These are phyloP conservation scores for Latrodectus elegans DNA, from an alignment of 2,888 invertebrate species.

Conservation along the genomic window DNA sequence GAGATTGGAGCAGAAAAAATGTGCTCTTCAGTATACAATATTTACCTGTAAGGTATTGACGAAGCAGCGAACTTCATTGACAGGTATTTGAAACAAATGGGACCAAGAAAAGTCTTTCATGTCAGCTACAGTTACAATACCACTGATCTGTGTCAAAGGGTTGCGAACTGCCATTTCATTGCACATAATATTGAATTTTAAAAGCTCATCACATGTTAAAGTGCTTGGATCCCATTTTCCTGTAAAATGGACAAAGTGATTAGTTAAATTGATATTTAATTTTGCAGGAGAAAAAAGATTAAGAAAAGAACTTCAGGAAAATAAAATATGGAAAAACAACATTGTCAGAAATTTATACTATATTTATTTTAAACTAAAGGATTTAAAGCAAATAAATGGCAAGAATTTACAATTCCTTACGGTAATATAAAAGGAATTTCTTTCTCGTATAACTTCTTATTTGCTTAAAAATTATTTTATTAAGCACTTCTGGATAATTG, in stretches of 20 bases:
- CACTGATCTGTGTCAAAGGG: constrained; percentile 77
- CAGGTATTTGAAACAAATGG: constrained; percentile 75
- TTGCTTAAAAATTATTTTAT: too few species aligned
- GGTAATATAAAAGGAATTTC: too few species aligned
- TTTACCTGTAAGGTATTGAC: constrained; percentile 54
- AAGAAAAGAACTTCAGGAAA: too few species aligned
- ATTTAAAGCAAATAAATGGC: too few species aligned
- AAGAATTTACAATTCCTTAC: too few species aligned
- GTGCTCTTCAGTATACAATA: background rate
- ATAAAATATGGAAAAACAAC: too few species aligned
- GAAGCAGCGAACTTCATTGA: constrained; percentile 51
- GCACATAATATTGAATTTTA: constrained; percentile 78
- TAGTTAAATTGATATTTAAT: too few species aligned
- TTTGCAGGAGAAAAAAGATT: too few species aligned
- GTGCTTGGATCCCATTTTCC: constrained; percentile 74
- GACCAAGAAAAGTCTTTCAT: constrained; percentile 76
- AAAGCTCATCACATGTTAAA: constrained; percentile 76
- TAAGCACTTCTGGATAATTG: too few species aligned
- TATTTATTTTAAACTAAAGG: too few species aligned
- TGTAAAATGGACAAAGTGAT: constrained; percentile 24
- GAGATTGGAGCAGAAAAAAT: background rate
- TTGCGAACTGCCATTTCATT: constrained; percentile 78
- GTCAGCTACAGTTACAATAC: constrained; percentile 76
- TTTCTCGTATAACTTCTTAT: too few species aligned
- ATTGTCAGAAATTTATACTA: too few species aligned